Conservation (phyloP, 2,113 vertebrate genomes). For the Odobenus rosmarus region DNA sequence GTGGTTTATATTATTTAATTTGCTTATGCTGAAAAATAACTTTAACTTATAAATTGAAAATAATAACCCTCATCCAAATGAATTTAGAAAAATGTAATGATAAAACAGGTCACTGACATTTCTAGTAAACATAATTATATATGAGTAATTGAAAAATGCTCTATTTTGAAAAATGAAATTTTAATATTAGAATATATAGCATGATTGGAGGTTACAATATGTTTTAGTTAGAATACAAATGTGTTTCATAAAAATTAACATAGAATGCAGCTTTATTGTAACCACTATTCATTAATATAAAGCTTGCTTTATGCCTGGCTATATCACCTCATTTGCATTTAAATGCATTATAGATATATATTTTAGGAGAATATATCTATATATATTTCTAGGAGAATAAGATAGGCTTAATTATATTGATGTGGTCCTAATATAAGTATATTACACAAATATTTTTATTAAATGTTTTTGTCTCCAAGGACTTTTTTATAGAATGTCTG, state of each 20-base stretch:
- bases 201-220: neutral
- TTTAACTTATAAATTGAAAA: constrained; percentile 40
- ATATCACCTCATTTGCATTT: constrained; percentile 35
- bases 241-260: neutral
- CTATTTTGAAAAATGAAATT: constrained; percentile 36
- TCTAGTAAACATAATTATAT: constrained; percentile 53
- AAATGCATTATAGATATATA: neutral
- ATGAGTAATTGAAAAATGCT: constrained; percentile 10
- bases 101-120: constrained; percentile 29
- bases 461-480: neutral
- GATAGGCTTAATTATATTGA: constrained; percentile 15
- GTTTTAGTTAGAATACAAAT: neutral
- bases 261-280: neutral
- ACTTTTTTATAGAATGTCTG: neutral
- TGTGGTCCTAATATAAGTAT: neutral
- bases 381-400: neutral
- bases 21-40: neutral
- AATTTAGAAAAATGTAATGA: constrained; percentile 41
- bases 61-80: neutral
- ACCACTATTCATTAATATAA: neutral
- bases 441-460: constrained; percentile 6
- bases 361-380: neutral
- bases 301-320: neutral
- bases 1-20: constrained; percentile 14
- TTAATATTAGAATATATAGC: neutral